A percentile compares a stretch with the other conserved stretches of the same genome.
Conservation (phyloP, 2,888 invertebrate species). For the Hedya salicella region DNA sequence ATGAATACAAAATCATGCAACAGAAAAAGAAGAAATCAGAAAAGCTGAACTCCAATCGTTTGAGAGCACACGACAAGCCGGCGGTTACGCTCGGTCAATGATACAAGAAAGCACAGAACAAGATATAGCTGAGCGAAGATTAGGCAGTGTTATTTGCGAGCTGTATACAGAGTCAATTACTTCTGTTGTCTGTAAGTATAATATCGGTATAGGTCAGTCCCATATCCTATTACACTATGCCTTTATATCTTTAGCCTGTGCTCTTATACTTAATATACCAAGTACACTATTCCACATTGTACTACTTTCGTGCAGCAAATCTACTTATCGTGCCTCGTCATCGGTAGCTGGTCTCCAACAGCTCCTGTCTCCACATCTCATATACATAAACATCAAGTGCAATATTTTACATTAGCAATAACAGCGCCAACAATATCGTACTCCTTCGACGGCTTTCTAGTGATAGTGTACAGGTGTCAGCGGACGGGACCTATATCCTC, state of each 20-base stretch:
- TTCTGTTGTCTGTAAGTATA: conserved; percentile 64
- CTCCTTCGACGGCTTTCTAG: conserved; percentile 60
- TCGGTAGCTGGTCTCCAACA: conserved; percentile 81
- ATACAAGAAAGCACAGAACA: conserved; percentile 75
- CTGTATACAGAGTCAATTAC: conserved; percentile 62
- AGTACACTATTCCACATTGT: conserved; percentile 54
- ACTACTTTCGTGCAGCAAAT: conserved; percentile 71
- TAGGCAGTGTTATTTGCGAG: conserved; percentile 84
- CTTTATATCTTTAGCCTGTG: conserved; percentile 57
- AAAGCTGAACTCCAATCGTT: conserved; percentile 59
- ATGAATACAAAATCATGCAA: conserved; percentile 61
- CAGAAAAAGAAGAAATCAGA: conserved; percentile 59
- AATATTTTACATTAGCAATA: conserved; percentile 76
- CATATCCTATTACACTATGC: conserved; percentile 59
- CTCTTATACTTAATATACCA: conserved; percentile 65
- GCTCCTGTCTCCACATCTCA: conserved; percentile 73
- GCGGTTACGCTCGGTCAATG: conserved; percentile 56
- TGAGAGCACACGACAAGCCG: conserved; percentile 57
- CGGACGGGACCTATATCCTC: conserved; percentile 44
- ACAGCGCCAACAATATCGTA: conserved; percentile 73
- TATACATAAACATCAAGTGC: conserved; percentile 68
- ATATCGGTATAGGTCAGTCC: conserved; percentile 62
- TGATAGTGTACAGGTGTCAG: conserved; percentile 45
- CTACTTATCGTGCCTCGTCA: conserved; percentile 70
- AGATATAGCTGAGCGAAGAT: conserved; percentile 79